phyloP scores from a whole-genome alignment of 30 jellyfish, hydroid and myxozoan species.

The Aurelia sp. region DNA sequence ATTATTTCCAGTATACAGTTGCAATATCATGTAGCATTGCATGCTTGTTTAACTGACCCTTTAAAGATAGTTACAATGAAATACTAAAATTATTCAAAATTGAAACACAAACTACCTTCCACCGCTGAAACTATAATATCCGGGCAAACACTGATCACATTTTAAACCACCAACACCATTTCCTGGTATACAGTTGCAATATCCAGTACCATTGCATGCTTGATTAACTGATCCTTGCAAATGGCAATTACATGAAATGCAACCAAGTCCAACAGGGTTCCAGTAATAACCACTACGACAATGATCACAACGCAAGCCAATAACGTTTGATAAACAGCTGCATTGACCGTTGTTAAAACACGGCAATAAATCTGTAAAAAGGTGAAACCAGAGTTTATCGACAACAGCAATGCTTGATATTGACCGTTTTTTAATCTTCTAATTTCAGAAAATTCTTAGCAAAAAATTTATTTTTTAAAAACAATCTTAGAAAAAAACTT shows the following conservation, averaged over 20 bases:
- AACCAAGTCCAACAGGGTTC: slow-evolving; percentile 97
- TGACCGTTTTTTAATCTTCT: no score
- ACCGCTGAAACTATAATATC: slow-evolving; percentile 69
- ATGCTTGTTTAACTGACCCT: slow-evolving; percentile 78
- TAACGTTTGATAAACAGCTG: slow-evolving; percentile 87
- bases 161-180: slow-evolving; percentile 95
- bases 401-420: no score
- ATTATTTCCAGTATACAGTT: slow-evolving; percentile 43
- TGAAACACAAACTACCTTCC: slow-evolving; percentile 72
- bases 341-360: slow-evolving; percentile 92
- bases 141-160: slow-evolving; percentile 92
- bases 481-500: no score
- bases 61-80: not conserved
- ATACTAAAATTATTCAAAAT: not conserved
- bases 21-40: slow-evolving; percentile 90
- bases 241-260: slow-evolving; percentile 92
- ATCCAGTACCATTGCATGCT: slow-evolving; percentile 84
- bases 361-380: slow-evolving; percentile 57
- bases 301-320: slow-evolving; percentile 80
- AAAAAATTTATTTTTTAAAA: no score
- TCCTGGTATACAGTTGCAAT: slow-evolving; percentile 78
- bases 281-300: slow-evolving; percentile 86
- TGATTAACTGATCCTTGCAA: slow-evolving; percentile 76
- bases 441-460: no score
- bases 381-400: no score